Evolutionary conservation across 2,113 vertebrate genomes (phyloP).

Genomic region (Accipiter cooperii): DNA sequence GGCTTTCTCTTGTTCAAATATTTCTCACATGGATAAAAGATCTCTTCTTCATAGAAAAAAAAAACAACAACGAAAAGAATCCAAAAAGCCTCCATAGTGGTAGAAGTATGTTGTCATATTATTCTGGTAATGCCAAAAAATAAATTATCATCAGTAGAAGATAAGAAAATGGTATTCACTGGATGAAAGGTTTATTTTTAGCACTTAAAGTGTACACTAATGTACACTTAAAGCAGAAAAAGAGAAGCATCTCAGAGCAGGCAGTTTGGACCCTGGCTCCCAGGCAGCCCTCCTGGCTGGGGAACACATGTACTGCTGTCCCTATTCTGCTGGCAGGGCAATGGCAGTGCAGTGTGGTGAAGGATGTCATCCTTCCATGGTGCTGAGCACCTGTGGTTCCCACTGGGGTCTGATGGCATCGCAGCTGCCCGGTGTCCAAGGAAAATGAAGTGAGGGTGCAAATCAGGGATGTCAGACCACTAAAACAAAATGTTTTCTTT

Average conservation of each 20-base stretch:
- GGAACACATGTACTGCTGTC: not conserved
- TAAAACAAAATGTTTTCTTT: not conserved
- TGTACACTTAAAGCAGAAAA: not conserved
- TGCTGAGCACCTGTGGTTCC: not conserved
- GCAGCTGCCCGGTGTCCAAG: accelerated
- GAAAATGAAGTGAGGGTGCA: accelerated
- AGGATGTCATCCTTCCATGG: not conserved
- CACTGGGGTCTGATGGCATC: not conserved
- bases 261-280: not conserved
- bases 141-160: not conserved
- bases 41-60: not conserved
- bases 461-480: accelerated
- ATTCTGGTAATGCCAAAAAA: not conserved
- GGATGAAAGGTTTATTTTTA: not conserved
- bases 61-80: not conserved
- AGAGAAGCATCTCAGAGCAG: not conserved
- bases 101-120: not conserved
- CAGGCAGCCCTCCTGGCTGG: not conserved
- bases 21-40: not conserved
- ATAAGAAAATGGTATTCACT: not conserved
- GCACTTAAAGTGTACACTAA: not conserved
- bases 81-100: accelerated
- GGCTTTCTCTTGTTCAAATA: not conserved
- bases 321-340: accelerated
- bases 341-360: accelerated